Percentiles rank a stretch among this genome's conserved stretches.
Evolutionary conservation across 2,888 invertebrate genomes (phyloP).

Genomic region (Pristionchus exspectatus): DNA sequence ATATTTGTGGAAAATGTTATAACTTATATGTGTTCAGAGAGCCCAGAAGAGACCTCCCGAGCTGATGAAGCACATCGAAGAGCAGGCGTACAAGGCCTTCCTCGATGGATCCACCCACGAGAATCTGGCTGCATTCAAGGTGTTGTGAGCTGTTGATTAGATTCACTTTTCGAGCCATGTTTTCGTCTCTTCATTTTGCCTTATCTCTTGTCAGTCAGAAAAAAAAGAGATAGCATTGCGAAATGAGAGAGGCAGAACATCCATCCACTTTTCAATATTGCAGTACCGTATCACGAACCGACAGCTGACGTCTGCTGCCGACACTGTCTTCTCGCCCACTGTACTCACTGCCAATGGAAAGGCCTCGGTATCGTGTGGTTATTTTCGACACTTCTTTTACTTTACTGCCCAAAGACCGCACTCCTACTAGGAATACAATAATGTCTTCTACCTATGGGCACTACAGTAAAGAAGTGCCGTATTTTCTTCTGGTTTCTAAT

Average conservation of each 20-base stretch:
- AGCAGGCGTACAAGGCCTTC: conserved; percentile 53
- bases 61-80: conserved; percentile 53
- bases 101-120: conserved; percentile 51
- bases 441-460: no score
- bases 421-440: no score
- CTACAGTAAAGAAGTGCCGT: no score
- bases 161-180: no score
- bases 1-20: not conserved
- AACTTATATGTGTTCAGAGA: not conserved
- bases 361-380: not conserved
- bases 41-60: conserved; percentile 58
- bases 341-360: not conserved
- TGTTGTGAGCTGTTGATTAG: no score
- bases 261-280: no score
- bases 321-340: not conserved
- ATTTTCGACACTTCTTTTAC: no score
- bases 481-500: not conserved
- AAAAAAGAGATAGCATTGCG: no score
- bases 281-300: conserved; percentile 3
- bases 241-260: no score
- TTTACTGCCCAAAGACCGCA: no score
- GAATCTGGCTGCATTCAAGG: conserved; percentile 39
- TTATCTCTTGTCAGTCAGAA: no score
- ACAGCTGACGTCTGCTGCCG: not conserved
- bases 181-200: no score